Evolutionary conservation across 2,888 invertebrate genomes (phyloP).

Genomic region (Stenoptilia bipunctidactyla): DNA sequence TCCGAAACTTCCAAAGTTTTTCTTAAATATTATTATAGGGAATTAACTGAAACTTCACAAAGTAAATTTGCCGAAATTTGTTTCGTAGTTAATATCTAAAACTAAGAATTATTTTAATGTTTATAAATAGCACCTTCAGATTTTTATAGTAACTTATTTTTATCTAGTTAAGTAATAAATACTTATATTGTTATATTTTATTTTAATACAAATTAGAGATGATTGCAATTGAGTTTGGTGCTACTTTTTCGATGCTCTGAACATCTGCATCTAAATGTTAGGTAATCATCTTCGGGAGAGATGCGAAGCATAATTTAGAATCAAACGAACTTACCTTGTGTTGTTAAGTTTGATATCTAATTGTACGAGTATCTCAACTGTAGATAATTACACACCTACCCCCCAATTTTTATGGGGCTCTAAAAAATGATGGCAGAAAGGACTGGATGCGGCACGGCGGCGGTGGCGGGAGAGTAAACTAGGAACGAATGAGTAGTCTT

Average conservation of each 20-base stretch:
- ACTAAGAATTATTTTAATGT: too few relatives aligned
- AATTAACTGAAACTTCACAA: not conserved
- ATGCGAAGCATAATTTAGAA: slow-evolving; percentile 12
- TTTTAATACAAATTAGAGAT: not conserved
- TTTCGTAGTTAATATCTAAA: too few relatives aligned
- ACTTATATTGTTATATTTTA: not conserved
- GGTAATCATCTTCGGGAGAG: slow-evolving; percentile 8
- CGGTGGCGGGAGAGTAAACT: too few relatives aligned
- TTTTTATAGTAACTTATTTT: not conserved
- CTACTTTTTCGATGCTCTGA: slow-evolving; percentile 8
- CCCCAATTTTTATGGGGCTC: not conserved
- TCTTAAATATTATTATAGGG: not conserved
- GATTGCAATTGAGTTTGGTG: too few relatives aligned
- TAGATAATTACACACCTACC: slow-evolving; percentile 8
- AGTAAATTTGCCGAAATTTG: not conserved
- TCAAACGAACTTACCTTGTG: slow-evolving; percentile 14
- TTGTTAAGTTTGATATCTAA: slow-evolving; percentile 13
- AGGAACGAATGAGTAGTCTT: too few relatives aligned
- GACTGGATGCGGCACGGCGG: too few relatives aligned
- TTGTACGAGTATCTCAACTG: slow-evolving; percentile 10
- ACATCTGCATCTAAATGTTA: slow-evolving; percentile 12
- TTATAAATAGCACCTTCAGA: too few relatives aligned
- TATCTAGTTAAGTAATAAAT: not conserved
- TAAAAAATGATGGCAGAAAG: not conserved
- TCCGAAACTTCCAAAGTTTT: slow-evolving; percentile 12